Percentiles rank a stretch among this genome's conserved stretches.
Conservation (phyloP, 1,140 invertebrate species). For the Drosophila insularis region DNA sequence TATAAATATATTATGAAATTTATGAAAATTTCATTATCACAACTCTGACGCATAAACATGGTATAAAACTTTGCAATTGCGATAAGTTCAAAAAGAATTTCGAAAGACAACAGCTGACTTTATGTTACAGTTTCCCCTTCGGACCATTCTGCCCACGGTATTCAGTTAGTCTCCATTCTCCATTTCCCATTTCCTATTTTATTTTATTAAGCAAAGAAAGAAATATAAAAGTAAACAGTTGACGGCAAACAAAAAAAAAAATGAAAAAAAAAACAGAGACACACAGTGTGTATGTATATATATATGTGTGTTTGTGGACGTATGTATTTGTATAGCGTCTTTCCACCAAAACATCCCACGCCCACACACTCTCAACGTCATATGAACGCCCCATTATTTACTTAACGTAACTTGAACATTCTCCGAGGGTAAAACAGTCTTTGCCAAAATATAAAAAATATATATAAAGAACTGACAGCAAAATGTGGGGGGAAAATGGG, state of each 20-base stretch:
- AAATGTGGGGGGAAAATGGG: constrained; percentile 10
- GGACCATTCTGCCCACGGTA: not conserved
- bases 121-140: not conserved
- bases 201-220: constrained; percentile 73
- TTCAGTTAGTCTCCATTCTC: not conserved
- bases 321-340: constrained; percentile 31
- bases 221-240: constrained; percentile 75
- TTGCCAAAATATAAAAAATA: constrained; percentile 57
- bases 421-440: constrained; percentile 36
- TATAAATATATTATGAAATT: not conserved
- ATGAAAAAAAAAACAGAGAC: constrained; percentile 29
- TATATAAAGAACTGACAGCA: constrained; percentile 40
- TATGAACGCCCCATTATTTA: constrained; percentile 80
- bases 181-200: constrained; percentile 65
- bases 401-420: constrained; percentile 80
- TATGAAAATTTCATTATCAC: not conserved
- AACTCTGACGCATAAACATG: not conserved
- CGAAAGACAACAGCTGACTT: constrained; percentile 19
- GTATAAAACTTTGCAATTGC: not conserved
- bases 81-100: constrained; percentile 3
- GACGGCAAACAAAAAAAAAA: constrained; percentile 56
- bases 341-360: constrained; percentile 25
- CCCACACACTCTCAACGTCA: constrained; percentile 56
- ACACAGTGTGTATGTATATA: constrained; percentile 8
- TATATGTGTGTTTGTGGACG: not conserved